These are phyloP conservation scores for Cremastinae sp. DNA, from an alignment of 2,888 invertebrate genomes.

Conservation along the genomic window DNA sequence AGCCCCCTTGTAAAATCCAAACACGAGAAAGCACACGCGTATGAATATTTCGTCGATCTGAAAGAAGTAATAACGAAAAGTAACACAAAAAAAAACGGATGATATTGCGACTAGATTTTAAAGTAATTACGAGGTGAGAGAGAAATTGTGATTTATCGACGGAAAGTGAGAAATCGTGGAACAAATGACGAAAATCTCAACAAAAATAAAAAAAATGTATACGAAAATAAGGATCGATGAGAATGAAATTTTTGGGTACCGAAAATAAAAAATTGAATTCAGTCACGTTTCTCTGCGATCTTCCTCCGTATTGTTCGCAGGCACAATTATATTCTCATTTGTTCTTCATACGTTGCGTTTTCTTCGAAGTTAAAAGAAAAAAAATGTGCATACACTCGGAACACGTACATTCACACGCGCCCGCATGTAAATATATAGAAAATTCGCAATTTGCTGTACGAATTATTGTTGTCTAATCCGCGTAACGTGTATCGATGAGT, in stretches of 20 bases:
- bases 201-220: slow-evolving; percentile 34
- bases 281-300: slow-evolving; percentile 10
- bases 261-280: slow-evolving; percentile 8
- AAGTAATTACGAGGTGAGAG: slow-evolving; percentile 36
- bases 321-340: slow-evolving; percentile 26
- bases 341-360: slow-evolving; percentile 54
- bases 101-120: slow-evolving; percentile 42
- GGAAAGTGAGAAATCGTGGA: slow-evolving; percentile 26
- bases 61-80: not conserved
- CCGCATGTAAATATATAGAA: slow-evolving; percentile 51
- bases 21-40: slow-evolving; percentile 5
- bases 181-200: slow-evolving; percentile 31
- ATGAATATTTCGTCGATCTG: not conserved
- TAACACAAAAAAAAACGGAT: slow-evolving; percentile 10
- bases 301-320: slow-evolving; percentile 6
- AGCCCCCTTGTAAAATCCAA: slow-evolving; percentile 2
- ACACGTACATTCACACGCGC: slow-evolving; percentile 42
- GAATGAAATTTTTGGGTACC: not conserved
- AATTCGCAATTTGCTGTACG: slow-evolving; percentile 56
- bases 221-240: not conserved
- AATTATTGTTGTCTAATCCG: slow-evolving; percentile 59
- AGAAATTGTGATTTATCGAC: slow-evolving; percentile 28
- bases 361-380: slow-evolving; percentile 23
- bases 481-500: slow-evolving; percentile 59
- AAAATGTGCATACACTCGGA: slow-evolving; percentile 28